Evolutionary conservation across 92 coral and sea anemone genomes (phyloP).

Genomic region (Parazoanthus atlanticus): DNA sequence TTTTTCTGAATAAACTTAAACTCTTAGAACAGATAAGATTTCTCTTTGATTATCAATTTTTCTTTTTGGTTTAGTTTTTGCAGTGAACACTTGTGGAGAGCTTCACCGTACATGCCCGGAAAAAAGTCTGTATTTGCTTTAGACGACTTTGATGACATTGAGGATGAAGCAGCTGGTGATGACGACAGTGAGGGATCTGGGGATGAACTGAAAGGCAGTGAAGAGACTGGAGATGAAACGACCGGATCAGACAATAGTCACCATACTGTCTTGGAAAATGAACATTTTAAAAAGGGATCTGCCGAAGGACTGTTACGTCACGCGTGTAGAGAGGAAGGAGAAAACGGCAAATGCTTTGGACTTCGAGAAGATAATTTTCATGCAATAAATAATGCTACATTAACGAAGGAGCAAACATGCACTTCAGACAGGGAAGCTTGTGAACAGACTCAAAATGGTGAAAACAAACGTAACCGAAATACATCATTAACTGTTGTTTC

Average conservation of each 20-base stretch:
- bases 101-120: slow-evolving; percentile 76
- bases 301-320: not conserved
- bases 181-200: slow-evolving; percentile 59
- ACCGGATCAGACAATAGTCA: not conserved
- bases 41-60: not conserved
- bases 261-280: not conserved
- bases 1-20: no score
- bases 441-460: not conserved
- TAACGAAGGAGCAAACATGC: not conserved
- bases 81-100: slow-evolving; percentile 81
- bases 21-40: no score
- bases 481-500: not conserved
- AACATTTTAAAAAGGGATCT: not conserved
- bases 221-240: slow-evolving; percentile 8
- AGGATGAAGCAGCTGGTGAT: slow-evolving; percentile 67
- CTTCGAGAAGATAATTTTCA: not conserved
- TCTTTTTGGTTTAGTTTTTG: slow-evolving; percentile 58
- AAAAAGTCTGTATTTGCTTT: slow-evolving; percentile 86
- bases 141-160: slow-evolving; percentile 54
- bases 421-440: not conserved
- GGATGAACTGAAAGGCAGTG: slow-evolving; percentile 28
- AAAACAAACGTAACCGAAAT: not conserved
- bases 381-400: not conserved
- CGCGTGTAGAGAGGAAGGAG: not conserved
- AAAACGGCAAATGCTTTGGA: not conserved